Conservation (phyloP, 2,113 vertebrate genomes). For the Lipophrys pholis region DNA sequence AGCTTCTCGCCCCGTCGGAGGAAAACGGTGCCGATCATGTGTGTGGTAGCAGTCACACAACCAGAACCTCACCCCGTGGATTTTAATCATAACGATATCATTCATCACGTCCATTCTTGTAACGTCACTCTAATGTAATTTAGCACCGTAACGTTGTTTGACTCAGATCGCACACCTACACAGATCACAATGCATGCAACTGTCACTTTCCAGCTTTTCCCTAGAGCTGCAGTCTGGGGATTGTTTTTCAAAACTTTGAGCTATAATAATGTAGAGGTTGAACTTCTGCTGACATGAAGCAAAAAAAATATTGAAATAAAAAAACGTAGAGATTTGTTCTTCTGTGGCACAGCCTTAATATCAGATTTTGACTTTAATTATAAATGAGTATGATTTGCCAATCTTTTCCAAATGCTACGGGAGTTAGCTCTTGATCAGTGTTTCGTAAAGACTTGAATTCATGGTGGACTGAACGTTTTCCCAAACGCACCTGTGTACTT, state of each 20-base stretch:
- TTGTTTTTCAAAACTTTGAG: not conserved
- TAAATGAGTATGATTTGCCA: not conserved
- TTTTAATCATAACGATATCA: not conserved
- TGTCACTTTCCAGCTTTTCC: too few species aligned
- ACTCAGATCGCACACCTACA: constrained; percentile 3
- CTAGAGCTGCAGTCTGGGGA: too few species aligned
- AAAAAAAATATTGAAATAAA: not conserved
- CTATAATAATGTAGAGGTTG: not conserved
- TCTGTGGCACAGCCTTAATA: not conserved
- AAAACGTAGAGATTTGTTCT: not conserved
- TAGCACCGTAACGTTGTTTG: constrained; percentile 6
- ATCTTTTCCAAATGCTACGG: constrained; percentile 6
- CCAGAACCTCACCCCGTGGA: constrained; percentile 27
- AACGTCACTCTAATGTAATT: not conserved
- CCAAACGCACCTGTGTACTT: not conserved
- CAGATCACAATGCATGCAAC: not conserved
- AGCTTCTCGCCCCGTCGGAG: not conserved
- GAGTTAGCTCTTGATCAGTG: not conserved
- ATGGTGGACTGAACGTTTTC: constrained; percentile 1
- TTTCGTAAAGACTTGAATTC: not conserved
- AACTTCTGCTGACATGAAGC: not conserved
- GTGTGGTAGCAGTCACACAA: constrained; percentile 25
- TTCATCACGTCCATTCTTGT: not conserved
- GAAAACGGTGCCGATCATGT: not conserved
- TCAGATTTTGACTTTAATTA: not conserved